phyloP scores from a whole-genome alignment of 2,113 vertebrate species.

The Mionectes macconnelli region DNA sequence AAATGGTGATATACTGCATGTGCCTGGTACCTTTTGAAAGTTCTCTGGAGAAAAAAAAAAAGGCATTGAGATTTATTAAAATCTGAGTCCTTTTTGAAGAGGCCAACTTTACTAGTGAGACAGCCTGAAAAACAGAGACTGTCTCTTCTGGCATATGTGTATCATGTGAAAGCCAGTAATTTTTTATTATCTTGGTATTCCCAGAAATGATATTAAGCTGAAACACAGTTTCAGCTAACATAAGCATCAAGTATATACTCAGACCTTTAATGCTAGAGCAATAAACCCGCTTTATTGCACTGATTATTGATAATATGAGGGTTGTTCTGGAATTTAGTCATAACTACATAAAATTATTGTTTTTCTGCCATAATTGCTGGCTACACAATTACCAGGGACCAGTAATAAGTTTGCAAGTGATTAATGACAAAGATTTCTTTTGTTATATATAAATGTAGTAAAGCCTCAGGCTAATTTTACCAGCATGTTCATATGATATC shows the following conservation, averaged over 20 bases:
- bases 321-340: slow-evolving; percentile 20
- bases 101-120: not conserved
- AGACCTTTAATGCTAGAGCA: slow-evolving; percentile 5
- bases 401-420: slow-evolving; percentile 38
- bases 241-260: not conserved
- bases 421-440: slow-evolving; percentile 65
- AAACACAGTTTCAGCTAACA: slow-evolving; percentile 14
- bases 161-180: slow-evolving; percentile 11
- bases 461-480: slow-evolving; percentile 63
- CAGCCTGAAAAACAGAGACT: not conserved
- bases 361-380: slow-evolving; percentile 39
- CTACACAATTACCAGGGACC: slow-evolving; percentile 13
- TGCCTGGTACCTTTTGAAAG: not conserved
- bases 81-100: not conserved
- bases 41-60: not conserved
- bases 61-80: not conserved
- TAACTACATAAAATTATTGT: slow-evolving; percentile 28
- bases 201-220: slow-evolving; percentile 14
- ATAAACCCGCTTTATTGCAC: slow-evolving; percentile 39
- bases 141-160: not conserved
- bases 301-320: slow-evolving; percentile 36
- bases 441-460: slow-evolving; percentile 44
- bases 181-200: slow-evolving; percentile 45
- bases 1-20: not conserved
- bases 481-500: slow-evolving; percentile 48